Conservation (phyloP, 2,797 vertebrate species). For the Gymnocypris eckloni region DNA sequence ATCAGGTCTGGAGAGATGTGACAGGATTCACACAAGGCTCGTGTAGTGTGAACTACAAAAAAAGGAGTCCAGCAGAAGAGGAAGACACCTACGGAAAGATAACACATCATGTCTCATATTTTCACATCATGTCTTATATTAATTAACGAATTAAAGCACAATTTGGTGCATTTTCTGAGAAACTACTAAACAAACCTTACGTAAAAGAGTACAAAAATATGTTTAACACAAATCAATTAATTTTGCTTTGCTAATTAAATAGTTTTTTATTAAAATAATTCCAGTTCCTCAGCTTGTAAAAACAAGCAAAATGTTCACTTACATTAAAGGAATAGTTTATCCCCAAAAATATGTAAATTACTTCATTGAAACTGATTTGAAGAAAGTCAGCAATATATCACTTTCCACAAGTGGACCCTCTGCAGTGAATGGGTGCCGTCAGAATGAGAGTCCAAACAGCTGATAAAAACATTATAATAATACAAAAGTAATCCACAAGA, state of each 20-base stretch:
- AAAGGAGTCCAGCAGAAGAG: conserved; percentile 97
- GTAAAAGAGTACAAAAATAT: not conserved
- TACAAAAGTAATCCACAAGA: not conserved
- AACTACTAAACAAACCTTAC: not conserved
- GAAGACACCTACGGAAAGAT: conserved; percentile 83
- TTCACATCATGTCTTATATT: not conserved
- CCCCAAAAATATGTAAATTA: not conserved
- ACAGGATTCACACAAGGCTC: conserved; percentile 85
- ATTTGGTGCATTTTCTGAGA: not conserved
- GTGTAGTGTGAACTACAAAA: conserved; percentile 91
- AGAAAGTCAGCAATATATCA: not conserved
- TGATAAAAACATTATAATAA: not conserved
- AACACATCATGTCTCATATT: not conserved
- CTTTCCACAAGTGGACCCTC: not conserved
- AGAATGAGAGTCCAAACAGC: not conserved
- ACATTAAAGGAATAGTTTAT: not conserved
- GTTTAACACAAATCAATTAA: too few relatives aligned
- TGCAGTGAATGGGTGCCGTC: not conserved
- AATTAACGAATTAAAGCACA: not conserved
- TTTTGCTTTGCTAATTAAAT: not conserved
- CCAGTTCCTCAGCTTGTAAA: not conserved
- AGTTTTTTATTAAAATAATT: not conserved
- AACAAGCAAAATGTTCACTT: not conserved
- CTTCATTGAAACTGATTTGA: not conserved
- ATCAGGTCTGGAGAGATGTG: conserved; percentile 81